Conservation (phyloP, 1,140 invertebrate species). For the Capitella teleta region DNA sequence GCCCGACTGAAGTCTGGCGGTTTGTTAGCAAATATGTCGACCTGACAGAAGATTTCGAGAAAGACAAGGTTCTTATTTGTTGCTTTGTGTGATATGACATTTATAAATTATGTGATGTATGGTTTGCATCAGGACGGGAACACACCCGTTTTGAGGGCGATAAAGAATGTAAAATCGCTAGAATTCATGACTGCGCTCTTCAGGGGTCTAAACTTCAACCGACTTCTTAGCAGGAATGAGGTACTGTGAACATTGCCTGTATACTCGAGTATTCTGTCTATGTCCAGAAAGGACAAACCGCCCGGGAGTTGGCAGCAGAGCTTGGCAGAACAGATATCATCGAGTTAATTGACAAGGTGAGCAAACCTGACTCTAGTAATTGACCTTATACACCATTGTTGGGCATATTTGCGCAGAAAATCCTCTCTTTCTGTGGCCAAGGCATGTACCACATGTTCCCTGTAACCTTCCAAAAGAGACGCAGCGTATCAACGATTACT, state of each 20-base stretch:
- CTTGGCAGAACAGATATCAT: too few species aligned
- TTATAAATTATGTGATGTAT: constrained; percentile 1
- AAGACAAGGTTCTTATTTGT: constrained; percentile 14
- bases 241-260: background rate
- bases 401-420: too few species aligned
- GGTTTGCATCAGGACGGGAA: constrained; percentile 20
- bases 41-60: constrained; percentile 20
- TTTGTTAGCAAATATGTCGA: constrained; percentile 18
- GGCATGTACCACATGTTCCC: too few species aligned
- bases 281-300: too few species aligned
- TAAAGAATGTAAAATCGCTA: constrained; percentile 10
- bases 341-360: too few species aligned
- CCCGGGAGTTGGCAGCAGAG: too few species aligned
- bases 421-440: too few species aligned
- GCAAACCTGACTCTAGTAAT: too few species aligned
- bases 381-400: too few species aligned
- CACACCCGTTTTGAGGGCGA: constrained; percentile 22
- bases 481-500: too few species aligned
- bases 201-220: background rate
- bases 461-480: too few species aligned
- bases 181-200: background rate
- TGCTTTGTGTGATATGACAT: background rate
- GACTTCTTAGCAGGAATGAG: background rate
- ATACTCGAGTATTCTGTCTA: background rate
- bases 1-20: constrained; percentile 22